Evolutionary conservation across 1,140 invertebrate genomes (phyloP), one percentile per base, ranked within the genome.

Genomic region (Cyrtorhinus lividipennis): DNA sequence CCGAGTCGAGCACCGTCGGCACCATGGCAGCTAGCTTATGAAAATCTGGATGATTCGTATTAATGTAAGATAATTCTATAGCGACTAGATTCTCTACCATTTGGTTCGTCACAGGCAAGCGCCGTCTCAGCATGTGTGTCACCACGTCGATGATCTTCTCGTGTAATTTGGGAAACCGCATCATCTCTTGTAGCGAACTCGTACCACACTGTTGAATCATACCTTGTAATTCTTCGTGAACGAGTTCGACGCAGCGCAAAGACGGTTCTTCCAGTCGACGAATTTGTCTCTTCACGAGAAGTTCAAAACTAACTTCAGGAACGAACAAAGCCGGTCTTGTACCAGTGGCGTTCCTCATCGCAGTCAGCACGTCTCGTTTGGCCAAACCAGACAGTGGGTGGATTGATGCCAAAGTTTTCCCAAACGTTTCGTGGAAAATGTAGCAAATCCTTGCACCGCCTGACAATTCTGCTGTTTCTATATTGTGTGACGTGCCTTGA

Each of bases 41-140:
- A 76, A 99, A 99, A 79, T 99, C 96, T 0, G 97, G 97, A 77
- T 99, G 96, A 74, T 98, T 98, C 2, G 95, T 99, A 73, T 99
- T 99, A 26, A 99, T 98, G 72, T 99, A 99, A 1, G 96, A 91
- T 69, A 99, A 78, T 77, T 99, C 95, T 70, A 99, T 95, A n/a
- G 86, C 84, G 0, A 98, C 91, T 67, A 99, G 73, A 78, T 99
- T 98, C 75, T 98, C 91, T 69, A 92, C 94, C 95, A 99, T 99
- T 24, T 78, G 69, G 77, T 98, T 99, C 23, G 97, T 99, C 13
- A 90, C 84, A 2, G 94, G 93, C 56, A 99, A 78, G 24, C 96
- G 78, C 24, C 86, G 80, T 57, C 94, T 79, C 59, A 99, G 75
- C 46, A 99, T 76, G 65, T 92, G 87, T 2, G 95, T 99, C 2